Evolutionary conservation across 2,113 vertebrate species (phyloP).

Genomic region (Brachyhypopomus gauderio): DNA sequence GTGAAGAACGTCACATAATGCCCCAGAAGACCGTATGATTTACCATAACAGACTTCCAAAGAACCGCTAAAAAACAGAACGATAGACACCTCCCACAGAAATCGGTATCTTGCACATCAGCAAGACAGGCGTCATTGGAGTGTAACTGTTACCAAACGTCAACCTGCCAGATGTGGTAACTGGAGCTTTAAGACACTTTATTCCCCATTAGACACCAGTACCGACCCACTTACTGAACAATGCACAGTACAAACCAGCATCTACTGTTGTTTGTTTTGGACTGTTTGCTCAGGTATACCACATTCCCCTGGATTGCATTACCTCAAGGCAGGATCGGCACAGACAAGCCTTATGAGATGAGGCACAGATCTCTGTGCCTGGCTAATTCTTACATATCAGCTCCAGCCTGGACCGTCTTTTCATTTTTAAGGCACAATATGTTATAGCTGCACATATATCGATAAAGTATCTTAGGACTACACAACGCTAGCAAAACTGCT

Average conservation of each 20-base stretch:
- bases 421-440: background rate
- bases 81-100: too few relatives aligned
- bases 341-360: constrained; percentile 38
- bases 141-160: too few relatives aligned
- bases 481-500: background rate
- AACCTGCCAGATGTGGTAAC: too few relatives aligned
- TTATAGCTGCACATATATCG: background rate
- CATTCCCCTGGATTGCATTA: background rate
- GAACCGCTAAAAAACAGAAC: too few relatives aligned
- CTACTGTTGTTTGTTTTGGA: background rate
- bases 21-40: too few relatives aligned
- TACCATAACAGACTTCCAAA: too few relatives aligned
- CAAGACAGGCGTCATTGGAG: too few relatives aligned
- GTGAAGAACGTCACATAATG: too few relatives aligned
- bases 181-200: background rate
- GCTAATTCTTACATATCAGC: background rate
- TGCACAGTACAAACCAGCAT: background rate
- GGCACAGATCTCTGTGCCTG: constrained; percentile 16
- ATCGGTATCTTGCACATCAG: too few relatives aligned
- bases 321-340: constrained; percentile 38
- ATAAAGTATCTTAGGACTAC: constrained; percentile 5
- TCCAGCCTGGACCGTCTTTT: background rate
- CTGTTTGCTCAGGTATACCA: background rate
- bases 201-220: background rate
- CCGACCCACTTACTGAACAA: background rate